A percentile compares a stretch with the other conserved stretches of the same genome.
Evolutionary conservation across 2,113 vertebrate genomes (phyloP).

Genomic region (Fulmarus glacialis): DNA sequence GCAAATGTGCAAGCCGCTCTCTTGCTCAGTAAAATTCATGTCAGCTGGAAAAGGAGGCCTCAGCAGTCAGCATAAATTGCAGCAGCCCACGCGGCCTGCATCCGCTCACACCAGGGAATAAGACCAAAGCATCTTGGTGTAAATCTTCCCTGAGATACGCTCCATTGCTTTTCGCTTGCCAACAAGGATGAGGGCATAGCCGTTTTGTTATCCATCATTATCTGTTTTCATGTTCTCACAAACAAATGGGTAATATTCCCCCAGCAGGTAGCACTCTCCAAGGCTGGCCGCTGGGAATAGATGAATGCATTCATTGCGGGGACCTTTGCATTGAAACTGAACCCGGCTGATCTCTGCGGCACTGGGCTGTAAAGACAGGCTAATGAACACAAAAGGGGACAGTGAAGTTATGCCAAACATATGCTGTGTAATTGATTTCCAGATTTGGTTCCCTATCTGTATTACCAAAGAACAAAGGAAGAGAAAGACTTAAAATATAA

Average conservation of each 20-base stretch:
- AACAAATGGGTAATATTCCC: constrained; percentile 12
- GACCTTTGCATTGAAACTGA: background rate
- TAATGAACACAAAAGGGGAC: background rate
- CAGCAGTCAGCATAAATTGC: background rate
- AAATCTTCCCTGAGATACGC: background rate
- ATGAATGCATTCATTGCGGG: background rate
- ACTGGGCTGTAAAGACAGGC: background rate
- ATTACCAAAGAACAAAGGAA: constrained; percentile 23
- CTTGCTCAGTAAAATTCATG: background rate
- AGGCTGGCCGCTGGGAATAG: background rate
- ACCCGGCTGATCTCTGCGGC: background rate
- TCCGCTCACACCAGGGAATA: background rate
- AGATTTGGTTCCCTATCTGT: background rate
- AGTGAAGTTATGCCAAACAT: constrained; percentile 6
- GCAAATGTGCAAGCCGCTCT: background rate
- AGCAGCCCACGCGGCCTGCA: rapidly evolving
- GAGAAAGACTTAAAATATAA: constrained; percentile 33
- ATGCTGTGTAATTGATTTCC: background rate
- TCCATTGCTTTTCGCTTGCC: background rate
- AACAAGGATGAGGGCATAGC: background rate
- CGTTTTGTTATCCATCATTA: constrained; percentile 35
- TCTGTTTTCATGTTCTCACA: constrained; percentile 46
- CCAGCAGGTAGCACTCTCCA: constrained; percentile 25
- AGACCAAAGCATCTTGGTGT: background rate
- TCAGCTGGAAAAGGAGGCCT: background rate